Evolutionary conservation across 2,888 invertebrate genomes (phyloP).

Genomic region (Sarcophaga subvicina): DNA sequence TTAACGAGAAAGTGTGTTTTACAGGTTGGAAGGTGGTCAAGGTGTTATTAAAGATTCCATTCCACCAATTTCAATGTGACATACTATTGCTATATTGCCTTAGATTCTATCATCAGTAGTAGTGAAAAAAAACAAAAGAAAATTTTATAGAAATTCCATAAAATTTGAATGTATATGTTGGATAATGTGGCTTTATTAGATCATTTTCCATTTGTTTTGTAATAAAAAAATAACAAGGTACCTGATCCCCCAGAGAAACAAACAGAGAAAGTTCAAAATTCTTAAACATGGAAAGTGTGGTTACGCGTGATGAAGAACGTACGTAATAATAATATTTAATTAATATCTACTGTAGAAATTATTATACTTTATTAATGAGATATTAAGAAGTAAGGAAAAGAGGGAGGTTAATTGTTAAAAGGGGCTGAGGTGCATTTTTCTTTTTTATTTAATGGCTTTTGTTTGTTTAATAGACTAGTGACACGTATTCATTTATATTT

Average conservation of each 20-base stretch:
- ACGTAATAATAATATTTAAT: conserved; percentile 67
- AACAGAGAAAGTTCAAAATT: conserved; percentile 53
- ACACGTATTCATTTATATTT: conserved; percentile 69
- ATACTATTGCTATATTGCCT: conserved; percentile 34
- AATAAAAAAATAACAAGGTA: conserved; percentile 50
- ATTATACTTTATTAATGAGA: conserved; percentile 1
- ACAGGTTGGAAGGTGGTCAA: conserved; percentile 13
- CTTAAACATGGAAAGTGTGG: conserved; percentile 64
- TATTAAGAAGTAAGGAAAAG: background rate
- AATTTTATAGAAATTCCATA: background rate
- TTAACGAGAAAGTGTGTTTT: background rate
- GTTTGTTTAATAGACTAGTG: conserved; percentile 30
- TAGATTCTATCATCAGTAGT: conserved; percentile 35
- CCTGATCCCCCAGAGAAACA: conserved; percentile 56
- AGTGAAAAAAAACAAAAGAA: background rate
- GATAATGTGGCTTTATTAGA: conserved; percentile 40
- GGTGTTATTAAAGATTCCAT: conserved; percentile 2
- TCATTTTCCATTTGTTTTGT: conserved; percentile 33
- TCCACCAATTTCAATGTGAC: conserved; percentile 16
- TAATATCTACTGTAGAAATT: conserved; percentile 30
- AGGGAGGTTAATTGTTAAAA: background rate
- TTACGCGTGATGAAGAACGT: conserved; percentile 75
- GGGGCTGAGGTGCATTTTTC: conserved; percentile 11
- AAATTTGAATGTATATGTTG: conserved; percentile 23
- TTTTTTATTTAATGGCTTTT: background rate